Conservation (phyloP, 2,797 vertebrate species). For the Pelobates cultripes region DNA sequence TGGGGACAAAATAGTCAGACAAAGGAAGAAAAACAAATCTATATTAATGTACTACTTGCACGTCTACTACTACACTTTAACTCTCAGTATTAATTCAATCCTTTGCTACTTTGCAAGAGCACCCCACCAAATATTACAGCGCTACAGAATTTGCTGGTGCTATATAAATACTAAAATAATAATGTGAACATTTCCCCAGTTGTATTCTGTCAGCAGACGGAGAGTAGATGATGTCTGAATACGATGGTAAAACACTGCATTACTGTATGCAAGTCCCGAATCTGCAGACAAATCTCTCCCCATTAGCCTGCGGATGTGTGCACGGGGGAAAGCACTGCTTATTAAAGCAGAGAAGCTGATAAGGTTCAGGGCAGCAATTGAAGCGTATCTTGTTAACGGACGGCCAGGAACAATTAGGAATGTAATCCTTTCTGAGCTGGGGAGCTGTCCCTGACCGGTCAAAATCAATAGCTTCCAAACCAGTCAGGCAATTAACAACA, state of each 20-base stretch:
- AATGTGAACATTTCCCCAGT: no score
- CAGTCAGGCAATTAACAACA: slow-evolving; percentile 84
- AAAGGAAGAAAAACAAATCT: no score
- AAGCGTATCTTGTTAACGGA: slow-evolving; percentile 83
- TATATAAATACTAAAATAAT: no score
- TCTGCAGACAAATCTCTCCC: slow-evolving; percentile 4
- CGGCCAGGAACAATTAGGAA: slow-evolving; percentile 86
- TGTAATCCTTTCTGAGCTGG: slow-evolving; percentile 78
- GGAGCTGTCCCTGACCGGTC: slow-evolving; percentile 78
- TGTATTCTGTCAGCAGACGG: no score
- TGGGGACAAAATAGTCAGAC: no score
- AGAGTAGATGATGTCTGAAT: not conserved
- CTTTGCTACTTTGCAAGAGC: no score
- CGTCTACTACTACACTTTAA: no score
- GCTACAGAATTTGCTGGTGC: no score
- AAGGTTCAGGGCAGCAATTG: slow-evolving; percentile 71
- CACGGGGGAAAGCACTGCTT: slow-evolving; percentile 57
- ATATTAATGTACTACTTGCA: no score
- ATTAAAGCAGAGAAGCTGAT: slow-evolving; percentile 62
- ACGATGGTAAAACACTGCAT: not conserved
- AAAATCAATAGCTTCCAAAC: slow-evolving; percentile 85
- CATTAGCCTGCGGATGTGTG: slow-evolving; percentile 26
- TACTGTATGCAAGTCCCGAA: not conserved
- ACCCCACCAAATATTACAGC: no score
- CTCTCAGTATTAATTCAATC: no score